These are phyloP conservation scores for Peromyscus nudipes DNA, from an alignment of 2,797 vertebrate genomes.

Conservation along the genomic window DNA sequence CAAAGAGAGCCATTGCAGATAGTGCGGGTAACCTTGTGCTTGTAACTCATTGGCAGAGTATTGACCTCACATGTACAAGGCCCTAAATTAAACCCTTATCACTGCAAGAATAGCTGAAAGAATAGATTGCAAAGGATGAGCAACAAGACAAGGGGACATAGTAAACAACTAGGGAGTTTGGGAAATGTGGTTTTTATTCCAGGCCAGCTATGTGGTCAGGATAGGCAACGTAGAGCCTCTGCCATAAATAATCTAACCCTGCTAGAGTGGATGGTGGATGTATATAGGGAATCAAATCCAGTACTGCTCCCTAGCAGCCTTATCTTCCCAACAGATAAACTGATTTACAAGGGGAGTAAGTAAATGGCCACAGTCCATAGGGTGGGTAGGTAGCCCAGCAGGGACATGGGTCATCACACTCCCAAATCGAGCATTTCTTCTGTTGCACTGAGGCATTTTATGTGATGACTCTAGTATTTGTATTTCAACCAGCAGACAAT, in stretches of 20 bases:
- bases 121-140: neutral
- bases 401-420: neutral
- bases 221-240: too few species aligned
- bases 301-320: neutral
- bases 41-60: neutral
- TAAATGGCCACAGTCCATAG: neutral
- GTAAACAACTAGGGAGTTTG: neutral
- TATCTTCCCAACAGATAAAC: constrained; percentile 28
- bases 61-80: neutral
- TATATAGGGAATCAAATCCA: neutral
- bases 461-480: constrained; percentile 36
- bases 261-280: neutral
- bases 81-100: neutral
- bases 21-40: neutral
- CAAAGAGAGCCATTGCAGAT: neutral
- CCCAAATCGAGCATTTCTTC: neutral
- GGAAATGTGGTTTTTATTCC: neutral
- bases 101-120: neutral
- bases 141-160: neutral
- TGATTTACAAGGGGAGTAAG: constrained; percentile 14
- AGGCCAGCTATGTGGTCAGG: neutral
- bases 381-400: neutral
- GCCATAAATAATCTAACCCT: neutral
- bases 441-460: neutral
- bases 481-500: constrained; percentile 40